Evolutionary conservation across 1,140 invertebrate genomes (phyloP), one percentile per base, ranked within the genome.

Genomic region (Drosophila equinoxialis): DNA sequence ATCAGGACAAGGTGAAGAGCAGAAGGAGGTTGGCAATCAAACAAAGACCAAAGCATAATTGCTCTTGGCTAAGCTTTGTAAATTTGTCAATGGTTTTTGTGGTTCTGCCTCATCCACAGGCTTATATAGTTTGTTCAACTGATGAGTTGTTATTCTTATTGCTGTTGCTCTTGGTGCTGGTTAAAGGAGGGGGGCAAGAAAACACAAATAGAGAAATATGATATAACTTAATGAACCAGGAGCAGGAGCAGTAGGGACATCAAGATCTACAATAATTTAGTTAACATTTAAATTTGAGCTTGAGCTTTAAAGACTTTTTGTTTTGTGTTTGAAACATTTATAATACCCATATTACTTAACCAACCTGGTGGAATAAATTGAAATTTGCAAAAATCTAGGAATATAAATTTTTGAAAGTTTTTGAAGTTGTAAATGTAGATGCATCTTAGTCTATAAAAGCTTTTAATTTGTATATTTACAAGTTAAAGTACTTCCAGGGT

Each of bases 41-140:
- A 26, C 14, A n/a, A 48, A 14, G 30, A 33, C 64, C 35, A 41
- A 55, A 41, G 60, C 54, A 64, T 82, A 82, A 82, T 77, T 74
- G 71, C 62, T 51, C 66, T 54, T 61, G 83, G 83, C 37, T 66
- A 20, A 20, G 35, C 8, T 42, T n/a, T 66, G 45, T 63, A 59
- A 59, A 71, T 54, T 67, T 71, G 74, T 77, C 62, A 67, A 62
- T 66, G 51, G 63, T 41, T 58, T 64, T 51, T 33, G n/a, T 30
- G 42, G 39, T 64, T 64, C 42, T 64, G 41, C 17, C 45, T 23
- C 20, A 11, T 51, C 17, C n/a, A 20, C 10, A 51, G 45, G 45
- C 45, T 51, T 51, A 11, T 11, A 51, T 20, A 51, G 45, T 51
- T 51, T 51, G 45, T 23, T 51, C 10, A 51, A 51, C 45, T 51